Evolutionary conservation across 2,797 vertebrate species (phyloP).

Genomic region (Ceyx erithaca): DNA sequence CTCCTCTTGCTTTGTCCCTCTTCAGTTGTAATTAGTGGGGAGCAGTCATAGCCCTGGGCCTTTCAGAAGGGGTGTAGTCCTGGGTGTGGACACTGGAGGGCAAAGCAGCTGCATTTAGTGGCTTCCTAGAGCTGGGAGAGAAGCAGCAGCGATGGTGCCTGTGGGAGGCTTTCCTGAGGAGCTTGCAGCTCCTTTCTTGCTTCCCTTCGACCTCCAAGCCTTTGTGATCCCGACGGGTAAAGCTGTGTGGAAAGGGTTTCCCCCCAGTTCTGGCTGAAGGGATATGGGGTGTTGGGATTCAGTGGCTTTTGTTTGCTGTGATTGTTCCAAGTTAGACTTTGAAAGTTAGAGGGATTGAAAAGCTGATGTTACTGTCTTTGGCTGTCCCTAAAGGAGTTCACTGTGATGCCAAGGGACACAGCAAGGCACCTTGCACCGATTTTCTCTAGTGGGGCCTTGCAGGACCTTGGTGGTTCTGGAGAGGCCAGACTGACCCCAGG

Average conservation of each 20-base stretch:
- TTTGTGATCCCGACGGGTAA: not conserved
- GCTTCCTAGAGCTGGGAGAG: not conserved
- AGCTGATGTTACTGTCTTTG: not conserved
- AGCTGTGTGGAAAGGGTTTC: not conserved
- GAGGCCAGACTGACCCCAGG: not conserved
- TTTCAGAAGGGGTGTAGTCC: not conserved
- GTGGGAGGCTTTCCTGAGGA: not conserved
- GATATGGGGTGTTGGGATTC: too few species aligned
- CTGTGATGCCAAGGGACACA: not conserved
- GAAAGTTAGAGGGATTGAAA: not conserved
- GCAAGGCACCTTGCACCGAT: not conserved
- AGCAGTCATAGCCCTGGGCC: not conserved
- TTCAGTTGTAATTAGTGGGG: not conserved
- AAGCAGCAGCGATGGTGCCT: not conserved
- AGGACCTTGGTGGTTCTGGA: not conserved
- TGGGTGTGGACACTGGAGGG: conserved; percentile 39
- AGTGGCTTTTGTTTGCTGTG: not conserved
- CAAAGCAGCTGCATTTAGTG: not conserved
- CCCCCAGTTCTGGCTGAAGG: too few species aligned
- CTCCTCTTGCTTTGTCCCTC: not conserved
- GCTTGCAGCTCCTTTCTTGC: not conserved
- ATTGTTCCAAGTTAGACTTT: not conserved
- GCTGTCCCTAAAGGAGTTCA: not conserved
- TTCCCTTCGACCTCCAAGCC: not conserved
- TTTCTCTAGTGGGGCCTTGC: not conserved